A percentile compares a stretch with the other conserved stretches of the same genome.
Conservation (phyloP, 2,888 invertebrate genomes). For the Melipona beecheii region DNA sequence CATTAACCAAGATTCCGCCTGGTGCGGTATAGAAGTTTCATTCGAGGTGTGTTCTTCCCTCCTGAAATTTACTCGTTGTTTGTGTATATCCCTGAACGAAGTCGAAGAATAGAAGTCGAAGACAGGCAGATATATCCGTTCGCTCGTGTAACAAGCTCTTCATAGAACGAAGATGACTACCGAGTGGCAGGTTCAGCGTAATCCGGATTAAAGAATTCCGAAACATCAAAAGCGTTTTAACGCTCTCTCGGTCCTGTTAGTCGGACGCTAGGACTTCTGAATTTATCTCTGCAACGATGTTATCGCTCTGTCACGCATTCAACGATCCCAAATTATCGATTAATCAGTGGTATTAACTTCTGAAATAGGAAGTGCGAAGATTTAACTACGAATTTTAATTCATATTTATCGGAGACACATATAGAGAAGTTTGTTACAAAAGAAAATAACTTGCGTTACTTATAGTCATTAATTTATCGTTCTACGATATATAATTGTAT, state of each 20-base stretch:
- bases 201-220: slow-evolving; percentile 82
- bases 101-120: slow-evolving; percentile 16
- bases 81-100: not conserved
- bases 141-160: slow-evolving; percentile 49
- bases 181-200: slow-evolving; percentile 75
- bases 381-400: not conserved
- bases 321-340: slow-evolving; percentile 48
- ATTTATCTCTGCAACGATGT: slow-evolving; percentile 54
- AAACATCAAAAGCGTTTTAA: slow-evolving; percentile 83
- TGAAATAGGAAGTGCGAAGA: not conserved
- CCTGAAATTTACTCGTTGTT: not conserved
- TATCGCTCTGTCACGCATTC: slow-evolving; percentile 53
- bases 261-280: slow-evolving; percentile 31
- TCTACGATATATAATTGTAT: too few relatives aligned
- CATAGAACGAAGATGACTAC: slow-evolving; percentile 63
- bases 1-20: slow-evolving; percentile 47
- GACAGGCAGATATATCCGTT: slow-evolving; percentile 36
- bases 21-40: slow-evolving; percentile 11
- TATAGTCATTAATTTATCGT: too few relatives aligned
- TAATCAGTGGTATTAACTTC: slow-evolving; percentile 23
- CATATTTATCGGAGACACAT: not conserved
- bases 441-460: too few relatives aligned
- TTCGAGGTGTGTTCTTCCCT: not conserved
- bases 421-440: too few relatives aligned
- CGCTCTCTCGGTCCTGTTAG: slow-evolving; percentile 64